Conservation (phyloP, 1,140 invertebrate species). For the Drosophila mojavensis region DNA sequence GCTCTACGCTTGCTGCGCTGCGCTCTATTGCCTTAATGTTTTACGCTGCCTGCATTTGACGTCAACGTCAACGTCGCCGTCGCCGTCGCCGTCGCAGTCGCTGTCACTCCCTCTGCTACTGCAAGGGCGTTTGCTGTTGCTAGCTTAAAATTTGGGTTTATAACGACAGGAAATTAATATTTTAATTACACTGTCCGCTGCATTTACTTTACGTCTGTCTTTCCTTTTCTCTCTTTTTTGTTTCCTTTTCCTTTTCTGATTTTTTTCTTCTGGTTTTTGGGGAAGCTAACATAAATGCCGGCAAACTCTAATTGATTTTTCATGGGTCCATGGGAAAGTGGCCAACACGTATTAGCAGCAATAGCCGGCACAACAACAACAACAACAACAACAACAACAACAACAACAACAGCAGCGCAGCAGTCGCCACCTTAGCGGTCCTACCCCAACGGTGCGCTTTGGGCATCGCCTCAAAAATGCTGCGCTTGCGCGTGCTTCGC, state of each 20-base stretch:
- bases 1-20: conserved; percentile 6
- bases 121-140: conserved; percentile 46
- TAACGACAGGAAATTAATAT: conserved; percentile 75
- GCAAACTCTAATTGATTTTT: conserved; percentile 66
- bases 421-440: conserved; percentile 4
- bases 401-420: not conserved
- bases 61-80: not conserved
- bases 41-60: conserved; percentile 28
- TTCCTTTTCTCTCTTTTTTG: conserved; percentile 11
- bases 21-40: conserved; percentile 35
- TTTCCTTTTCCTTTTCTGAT: conserved; percentile 28
- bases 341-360: conserved; percentile 23
- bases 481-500: conserved; percentile 63
- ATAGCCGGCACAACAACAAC: conserved; percentile 12
- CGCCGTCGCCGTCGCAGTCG: not conserved
- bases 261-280: conserved; percentile 1
- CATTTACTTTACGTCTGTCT: conserved; percentile 4
- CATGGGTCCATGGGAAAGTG: conserved; percentile 59
- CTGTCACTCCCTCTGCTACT: conserved; percentile 3
- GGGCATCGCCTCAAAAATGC: conserved; percentile 45
- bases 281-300: not conserved
- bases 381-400: conserved; percentile 6
- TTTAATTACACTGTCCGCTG: conserved; percentile 63
- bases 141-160: conserved; percentile 31
- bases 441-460: conserved; percentile 40